These are phyloP conservation scores for Catonia carolina DNA, from an alignment of 2,888 invertebrate species.

Conservation along the genomic window DNA sequence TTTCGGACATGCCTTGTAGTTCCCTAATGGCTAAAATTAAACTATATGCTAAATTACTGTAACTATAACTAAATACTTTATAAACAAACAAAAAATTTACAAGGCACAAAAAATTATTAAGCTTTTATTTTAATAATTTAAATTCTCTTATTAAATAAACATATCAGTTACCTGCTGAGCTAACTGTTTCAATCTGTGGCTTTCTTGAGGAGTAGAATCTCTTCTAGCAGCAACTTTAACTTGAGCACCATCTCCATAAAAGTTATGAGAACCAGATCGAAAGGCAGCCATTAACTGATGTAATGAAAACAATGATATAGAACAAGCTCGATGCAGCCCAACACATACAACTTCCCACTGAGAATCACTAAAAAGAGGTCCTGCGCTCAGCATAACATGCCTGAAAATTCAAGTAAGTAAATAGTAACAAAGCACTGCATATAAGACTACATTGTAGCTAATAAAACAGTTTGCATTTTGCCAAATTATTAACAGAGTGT, in stretches of 20 bases:
- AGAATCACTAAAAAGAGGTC: slow-evolving; percentile 67
- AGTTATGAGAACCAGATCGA: slow-evolving; percentile 85
- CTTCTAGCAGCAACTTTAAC: slow-evolving; percentile 89
- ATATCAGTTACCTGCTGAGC: slow-evolving; percentile 90
- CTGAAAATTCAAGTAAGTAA: slow-evolving; percentile 42
- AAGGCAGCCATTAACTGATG: slow-evolving; percentile 86
- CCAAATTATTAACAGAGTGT: too few relatives aligned
- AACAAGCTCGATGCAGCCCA: slow-evolving; percentile 75
- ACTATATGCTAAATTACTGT: too few relatives aligned
- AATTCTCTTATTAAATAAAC: too few relatives aligned
- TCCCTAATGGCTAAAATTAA: too few relatives aligned
- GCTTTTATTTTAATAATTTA: too few relatives aligned
- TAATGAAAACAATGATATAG: slow-evolving; percentile 78
- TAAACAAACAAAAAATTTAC: too few relatives aligned
- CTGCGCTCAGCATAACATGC: slow-evolving; percentile 76
- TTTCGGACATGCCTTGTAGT: too few relatives aligned
- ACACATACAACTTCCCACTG: slow-evolving; percentile 84
- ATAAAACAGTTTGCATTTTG: too few relatives aligned
- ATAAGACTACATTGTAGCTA: too few relatives aligned
- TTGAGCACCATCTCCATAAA: slow-evolving; percentile 86
- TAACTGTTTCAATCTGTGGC: slow-evolving; percentile 76
- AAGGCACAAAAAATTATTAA: too few relatives aligned
- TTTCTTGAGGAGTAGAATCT: slow-evolving; percentile 78
- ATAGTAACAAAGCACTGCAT: too few relatives aligned
- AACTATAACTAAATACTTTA: too few relatives aligned